Percentiles rank a stretch among this genome's conserved stretches.
Conservation (phyloP, 2,888 invertebrate genomes). For the Drosophila siamana region DNA sequence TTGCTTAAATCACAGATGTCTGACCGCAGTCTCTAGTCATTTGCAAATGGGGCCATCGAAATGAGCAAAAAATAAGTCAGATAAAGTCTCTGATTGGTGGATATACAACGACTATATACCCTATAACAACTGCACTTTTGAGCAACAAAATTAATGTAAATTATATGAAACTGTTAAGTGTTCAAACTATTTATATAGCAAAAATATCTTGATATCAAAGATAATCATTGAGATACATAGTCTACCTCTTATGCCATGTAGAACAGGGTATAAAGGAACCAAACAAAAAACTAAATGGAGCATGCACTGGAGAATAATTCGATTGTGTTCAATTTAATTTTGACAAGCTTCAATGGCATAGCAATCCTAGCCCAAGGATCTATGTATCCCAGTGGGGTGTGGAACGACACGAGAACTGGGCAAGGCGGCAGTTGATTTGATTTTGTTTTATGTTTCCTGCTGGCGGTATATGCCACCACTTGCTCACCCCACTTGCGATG, state of each 20-base stretch:
- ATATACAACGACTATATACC: background rate
- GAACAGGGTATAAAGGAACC: conserved; percentile 24
- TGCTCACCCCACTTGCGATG: conserved; percentile 32
- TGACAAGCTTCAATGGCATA: conserved; percentile 84
- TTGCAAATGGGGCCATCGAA: conserved; percentile 22
- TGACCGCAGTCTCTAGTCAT: conserved; percentile 32
- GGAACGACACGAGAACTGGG: conserved; percentile 43
- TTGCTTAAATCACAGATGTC: conserved; percentile 36
- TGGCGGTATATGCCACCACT: conserved; percentile 54
- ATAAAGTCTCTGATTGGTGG: background rate
- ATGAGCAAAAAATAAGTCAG: conserved; percentile 2
- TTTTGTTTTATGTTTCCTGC: conserved; percentile 79
- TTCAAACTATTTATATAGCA: background rate
- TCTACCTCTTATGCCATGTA: background rate
- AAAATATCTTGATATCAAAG: too few relatives aligned
- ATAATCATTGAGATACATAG: background rate
- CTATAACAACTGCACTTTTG: background rate
- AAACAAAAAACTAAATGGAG: conserved; percentile 70
- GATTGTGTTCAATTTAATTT: conserved; percentile 86
- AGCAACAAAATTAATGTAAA: background rate
- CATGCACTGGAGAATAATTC: conserved; percentile 83
- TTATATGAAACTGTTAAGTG: background rate
- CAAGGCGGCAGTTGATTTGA: conserved; percentile 74
- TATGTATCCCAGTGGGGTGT: conserved; percentile 33
- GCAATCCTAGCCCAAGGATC: conserved; percentile 55